Percentiles rank a stretch among this genome's conserved stretches.
Evolutionary conservation across 2,888 invertebrate species (phyloP).

Genomic region (Ormyrus labotus): DNA sequence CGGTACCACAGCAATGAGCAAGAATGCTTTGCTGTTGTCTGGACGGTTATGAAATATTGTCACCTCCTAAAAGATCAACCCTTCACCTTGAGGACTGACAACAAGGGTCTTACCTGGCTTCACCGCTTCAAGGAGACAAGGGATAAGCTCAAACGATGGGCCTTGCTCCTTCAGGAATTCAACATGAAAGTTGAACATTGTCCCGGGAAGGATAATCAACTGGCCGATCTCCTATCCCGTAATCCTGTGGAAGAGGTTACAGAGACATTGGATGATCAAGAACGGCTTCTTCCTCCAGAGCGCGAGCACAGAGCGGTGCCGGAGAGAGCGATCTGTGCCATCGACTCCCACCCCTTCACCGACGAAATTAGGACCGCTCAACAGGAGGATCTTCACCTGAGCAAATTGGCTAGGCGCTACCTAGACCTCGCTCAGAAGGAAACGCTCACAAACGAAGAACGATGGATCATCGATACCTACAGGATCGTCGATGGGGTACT

Average conservation of each 20-base stretch:
- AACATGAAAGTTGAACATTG: conserved; percentile 8
- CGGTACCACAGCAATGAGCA: conserved; percentile 57
- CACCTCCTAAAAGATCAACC: conserved; percentile 45
- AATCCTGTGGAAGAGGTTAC: background rate
- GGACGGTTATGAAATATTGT: conserved; percentile 48
- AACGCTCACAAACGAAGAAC: too few relatives aligned
- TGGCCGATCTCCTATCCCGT: conserved; percentile 42
- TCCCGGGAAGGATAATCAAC: conserved; percentile 43
- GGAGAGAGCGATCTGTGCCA: too few relatives aligned
- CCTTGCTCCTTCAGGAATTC: conserved; percentile 50
- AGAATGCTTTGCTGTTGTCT: conserved; percentile 48
- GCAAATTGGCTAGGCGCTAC: too few relatives aligned
- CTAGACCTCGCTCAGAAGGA: too few relatives aligned
- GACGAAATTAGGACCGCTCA: too few relatives aligned
- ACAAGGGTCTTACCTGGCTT: conserved; percentile 55
- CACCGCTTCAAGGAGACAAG: conserved; percentile 49
- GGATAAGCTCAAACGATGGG: conserved; percentile 44
- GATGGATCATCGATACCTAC: too few relatives aligned
- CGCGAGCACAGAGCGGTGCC: too few relatives aligned
- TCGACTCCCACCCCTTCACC: too few relatives aligned
- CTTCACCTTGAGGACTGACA: conserved; percentile 53
- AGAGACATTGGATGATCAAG: too few relatives aligned
- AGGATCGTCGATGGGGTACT: too few relatives aligned
- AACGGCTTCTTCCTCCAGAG: too few relatives aligned
- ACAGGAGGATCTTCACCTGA: too few relatives aligned